Evolutionary conservation across 92 coral and sea anemone species (phyloP).

Genomic region (Diadumene lineata): DNA sequence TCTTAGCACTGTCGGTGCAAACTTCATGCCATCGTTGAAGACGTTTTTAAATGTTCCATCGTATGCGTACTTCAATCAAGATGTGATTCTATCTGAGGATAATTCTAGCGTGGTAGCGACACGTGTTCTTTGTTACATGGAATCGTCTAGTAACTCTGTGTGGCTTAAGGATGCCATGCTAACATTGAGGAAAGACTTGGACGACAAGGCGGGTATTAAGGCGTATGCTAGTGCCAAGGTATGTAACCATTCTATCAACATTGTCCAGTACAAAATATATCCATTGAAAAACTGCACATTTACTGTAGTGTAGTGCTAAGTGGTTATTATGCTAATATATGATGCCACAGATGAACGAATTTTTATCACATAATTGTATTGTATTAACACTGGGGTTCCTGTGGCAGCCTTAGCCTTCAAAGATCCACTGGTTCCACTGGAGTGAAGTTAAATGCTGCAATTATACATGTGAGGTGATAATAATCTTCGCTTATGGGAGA

Average conservation of each 20-base stretch:
- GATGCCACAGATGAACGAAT: no score
- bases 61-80: constrained; percentile 54
- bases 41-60: constrained; percentile 15
- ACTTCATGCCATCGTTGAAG: constrained; percentile 28
- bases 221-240: constrained; percentile 51
- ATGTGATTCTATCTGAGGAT: constrained; percentile 55
- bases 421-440: no score
- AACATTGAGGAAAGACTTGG: constrained; percentile 56
- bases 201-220: constrained; percentile 33
- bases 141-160: constrained; percentile 37
- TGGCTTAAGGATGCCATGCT: constrained; percentile 68
- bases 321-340: no score
- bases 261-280: no score
- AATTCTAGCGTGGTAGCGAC: constrained; percentile 52
- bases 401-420: no score
- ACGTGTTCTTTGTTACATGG: constrained; percentile 60
- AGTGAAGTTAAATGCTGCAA: no score
- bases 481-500: no score
- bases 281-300: no score
- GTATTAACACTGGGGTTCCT: no score
- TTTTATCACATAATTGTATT: no score
- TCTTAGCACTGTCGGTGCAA: constrained; percentile 7
- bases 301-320: no score
- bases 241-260: neutral
- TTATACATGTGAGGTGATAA: no score